Evolutionary conservation across 2,888 invertebrate species (phyloP).

Genomic region (Heliconius sara): DNA sequence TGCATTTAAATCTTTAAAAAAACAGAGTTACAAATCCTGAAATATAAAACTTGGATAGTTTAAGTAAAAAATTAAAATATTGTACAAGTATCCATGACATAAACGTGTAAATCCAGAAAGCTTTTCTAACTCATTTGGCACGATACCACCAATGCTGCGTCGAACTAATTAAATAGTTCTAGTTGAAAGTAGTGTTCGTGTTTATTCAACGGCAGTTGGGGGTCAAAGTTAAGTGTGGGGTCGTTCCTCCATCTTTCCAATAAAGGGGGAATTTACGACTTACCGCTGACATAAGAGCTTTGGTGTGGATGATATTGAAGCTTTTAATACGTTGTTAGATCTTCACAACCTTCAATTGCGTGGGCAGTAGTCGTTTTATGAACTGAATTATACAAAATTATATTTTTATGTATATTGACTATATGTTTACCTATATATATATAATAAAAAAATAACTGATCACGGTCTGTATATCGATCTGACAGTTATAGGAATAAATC

Average conservation of each 20-base stretch:
- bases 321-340: neutral
- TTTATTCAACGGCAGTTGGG: slow-evolving; percentile 14
- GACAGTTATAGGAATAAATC: too few species aligned
- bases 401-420: neutral
- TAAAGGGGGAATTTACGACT: slow-evolving; percentile 10
- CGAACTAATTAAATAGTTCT: slow-evolving; percentile 15
- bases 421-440: too few species aligned
- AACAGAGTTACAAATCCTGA: neutral
- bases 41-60: neutral
- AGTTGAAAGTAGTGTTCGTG: slow-evolving; percentile 6
- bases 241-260: slow-evolving; percentile 1
- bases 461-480: too few species aligned
- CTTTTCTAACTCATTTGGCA: neutral
- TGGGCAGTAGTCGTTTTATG: neutral
- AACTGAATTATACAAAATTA: neutral
- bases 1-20: neutral
- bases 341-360: neutral
- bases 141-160: slow-evolving; percentile 4
- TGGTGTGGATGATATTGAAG: neutral
- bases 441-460: too few species aligned
- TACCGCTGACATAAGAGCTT: neutral
- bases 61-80: neutral
- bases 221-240: slow-evolving; percentile 11
- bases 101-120: neutral
- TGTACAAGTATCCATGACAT: slow-evolving; percentile 4